Conservation (phyloP, 92 coral and sea anemone genomes). For the Siderastrea radians region DNA sequence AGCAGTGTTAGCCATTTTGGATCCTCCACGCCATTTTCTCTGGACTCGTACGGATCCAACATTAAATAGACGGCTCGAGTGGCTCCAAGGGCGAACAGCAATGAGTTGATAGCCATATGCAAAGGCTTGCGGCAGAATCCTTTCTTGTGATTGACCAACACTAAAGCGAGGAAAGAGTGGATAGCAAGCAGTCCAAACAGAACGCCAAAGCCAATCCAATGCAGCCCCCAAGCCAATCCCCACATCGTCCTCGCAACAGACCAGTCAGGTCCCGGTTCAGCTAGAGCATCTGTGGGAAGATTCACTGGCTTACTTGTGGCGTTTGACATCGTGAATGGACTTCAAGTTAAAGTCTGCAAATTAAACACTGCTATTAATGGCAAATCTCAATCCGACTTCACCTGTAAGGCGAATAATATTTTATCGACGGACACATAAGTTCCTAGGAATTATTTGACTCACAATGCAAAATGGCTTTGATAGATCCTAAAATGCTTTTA, state of each 20-base stretch:
- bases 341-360: background rate
- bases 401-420: no score
- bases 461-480: no score
- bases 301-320: background rate
- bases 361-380: no score
- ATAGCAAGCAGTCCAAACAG: constrained; percentile 69
- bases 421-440: no score
- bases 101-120: constrained; percentile 55
- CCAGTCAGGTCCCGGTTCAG: constrained; percentile 91
- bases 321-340: background rate
- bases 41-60: constrained; percentile 79
- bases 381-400: no score
- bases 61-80: constrained; percentile 73
- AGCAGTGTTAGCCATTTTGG: constrained; percentile 49
- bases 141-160: constrained; percentile 21
- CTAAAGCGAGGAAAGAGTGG: constrained; percentile 70
- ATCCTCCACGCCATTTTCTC: constrained; percentile 54
- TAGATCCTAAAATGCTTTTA: no score
- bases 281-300: background rate
- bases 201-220: constrained; percentile 86
- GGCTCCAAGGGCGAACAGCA: constrained; percentile 65
- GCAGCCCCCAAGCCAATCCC: constrained; percentile 88
- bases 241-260: constrained; percentile 76
- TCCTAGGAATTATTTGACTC: no score
- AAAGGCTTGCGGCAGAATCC: constrained; percentile 64